phyloP scores from a whole-genome alignment of 2,888 invertebrate species.

The Nemoura dubitans region DNA sequence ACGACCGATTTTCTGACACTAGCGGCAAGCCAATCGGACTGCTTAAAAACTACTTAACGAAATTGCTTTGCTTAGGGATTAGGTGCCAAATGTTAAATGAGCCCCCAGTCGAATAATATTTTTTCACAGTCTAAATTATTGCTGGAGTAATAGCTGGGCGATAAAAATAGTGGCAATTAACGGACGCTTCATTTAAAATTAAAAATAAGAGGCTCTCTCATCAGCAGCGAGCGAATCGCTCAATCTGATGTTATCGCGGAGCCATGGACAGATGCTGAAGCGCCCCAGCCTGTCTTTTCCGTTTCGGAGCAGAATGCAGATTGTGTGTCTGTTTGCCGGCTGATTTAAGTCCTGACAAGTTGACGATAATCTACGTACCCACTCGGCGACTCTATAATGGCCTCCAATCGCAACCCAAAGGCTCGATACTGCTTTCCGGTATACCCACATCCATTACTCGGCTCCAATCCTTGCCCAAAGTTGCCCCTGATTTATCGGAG shows the following conservation, averaged over 20 bases:
- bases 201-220: neutral
- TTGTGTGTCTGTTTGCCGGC: neutral
- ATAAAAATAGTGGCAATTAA: slow-evolving; percentile 12
- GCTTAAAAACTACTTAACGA: neutral
- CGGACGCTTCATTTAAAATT: neutral
- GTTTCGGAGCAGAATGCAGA: neutral
- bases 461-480: neutral
- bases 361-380: neutral
- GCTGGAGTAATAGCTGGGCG: neutral
- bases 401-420: neutral
- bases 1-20: neutral
- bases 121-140: neutral
- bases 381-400: neutral
- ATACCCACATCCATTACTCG: neutral
- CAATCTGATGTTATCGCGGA: neutral
- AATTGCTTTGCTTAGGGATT: neutral
- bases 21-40: neutral
- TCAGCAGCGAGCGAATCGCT: neutral
- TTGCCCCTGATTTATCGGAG: neutral
- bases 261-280: too few species aligned
- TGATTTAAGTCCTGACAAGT: neutral
- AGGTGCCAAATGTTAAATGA: slow-evolving; percentile 7
- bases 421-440: neutral
- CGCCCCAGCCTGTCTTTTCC: too few species aligned
- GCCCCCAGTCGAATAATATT: neutral